Base-by-base conservation (phyloP, 2,797 vertebrate species). In the Apogon talboti region DNA sequence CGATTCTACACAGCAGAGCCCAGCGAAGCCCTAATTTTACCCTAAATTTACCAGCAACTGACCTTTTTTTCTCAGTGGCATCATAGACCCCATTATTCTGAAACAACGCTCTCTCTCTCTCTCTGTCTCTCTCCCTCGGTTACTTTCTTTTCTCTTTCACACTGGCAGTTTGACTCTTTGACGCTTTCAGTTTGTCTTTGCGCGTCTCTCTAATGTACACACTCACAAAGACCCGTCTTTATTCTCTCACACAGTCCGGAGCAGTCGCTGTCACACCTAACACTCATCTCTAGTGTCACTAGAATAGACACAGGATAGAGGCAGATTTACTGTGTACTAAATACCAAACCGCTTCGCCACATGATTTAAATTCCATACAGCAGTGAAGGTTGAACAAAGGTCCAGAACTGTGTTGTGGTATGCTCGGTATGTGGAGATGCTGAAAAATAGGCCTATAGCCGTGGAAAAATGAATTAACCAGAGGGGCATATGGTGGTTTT, bases 401-500 rank as follows among this genome's bases (percentile, higher is more conserved):
- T 76, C 63, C 56, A 70, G 14, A 50, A 40, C 47, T 48, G 40
- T 73, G 58, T 68, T 69, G 56, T 60, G 58, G 12, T 66, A 49
- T 71, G 46, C 35, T 54, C 75, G 56, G 38, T 74, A 58, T 77
- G 58, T 66, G 44, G 59, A 68, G 43, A 70, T 78, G 62, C 61
- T 66, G 50, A 41, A 74, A 79, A 79, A 78, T 21, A 62, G 63
- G 80, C 85, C 55, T 4, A 12, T 66, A 64, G 87, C 78, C 58
- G 78, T 60, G 75, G 62, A 79, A 81, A 75, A 83, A 93, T 91
- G 9, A 91, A 92, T 91, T 90, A 91, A 87, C 84, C 71, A 92
- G 78, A 81, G 79, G 74, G 76, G 74, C 93, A 94, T 92, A 94
- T 93, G 93, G 91, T 70, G 59, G 60, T 57, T 85, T 80, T 86